Evolutionary conservation across 2,113 vertebrate species (phyloP).

Genomic region (Saguinus midas): DNA sequence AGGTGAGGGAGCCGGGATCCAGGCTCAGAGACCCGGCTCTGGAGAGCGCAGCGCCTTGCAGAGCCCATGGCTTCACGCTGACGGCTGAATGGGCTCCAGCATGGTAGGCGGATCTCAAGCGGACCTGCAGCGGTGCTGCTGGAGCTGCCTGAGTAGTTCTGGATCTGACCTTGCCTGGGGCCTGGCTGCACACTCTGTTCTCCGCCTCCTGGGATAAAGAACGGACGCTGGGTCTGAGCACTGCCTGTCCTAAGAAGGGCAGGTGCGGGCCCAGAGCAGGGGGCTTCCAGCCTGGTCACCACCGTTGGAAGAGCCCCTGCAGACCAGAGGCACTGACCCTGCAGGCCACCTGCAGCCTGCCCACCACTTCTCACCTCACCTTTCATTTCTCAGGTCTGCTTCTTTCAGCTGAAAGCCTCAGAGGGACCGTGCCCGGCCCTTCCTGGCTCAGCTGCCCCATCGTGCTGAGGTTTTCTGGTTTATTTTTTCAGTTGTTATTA

Average conservation of each 20-base stretch:
- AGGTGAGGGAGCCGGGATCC: background rate
- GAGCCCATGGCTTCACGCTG: accelerated
- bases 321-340: accelerated
- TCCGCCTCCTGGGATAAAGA: background rate
- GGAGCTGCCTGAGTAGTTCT: accelerated
- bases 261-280: background rate
- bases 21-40: accelerated
- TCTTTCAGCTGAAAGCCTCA: accelerated
- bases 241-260: accelerated
- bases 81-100: accelerated
- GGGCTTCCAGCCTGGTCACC: accelerated
- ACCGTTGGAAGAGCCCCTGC: too few species aligned
- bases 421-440: background rate
- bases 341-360: background rate
- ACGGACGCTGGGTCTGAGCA: accelerated
- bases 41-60: background rate
- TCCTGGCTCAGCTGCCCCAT: accelerated
- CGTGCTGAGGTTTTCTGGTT: accelerated
- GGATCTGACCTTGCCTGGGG: background rate
- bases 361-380: too few species aligned
- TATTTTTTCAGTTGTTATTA: background rate
- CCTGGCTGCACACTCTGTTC: background rate
- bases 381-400: accelerated
- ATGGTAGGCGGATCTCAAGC: accelerated
- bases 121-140: accelerated